Base-by-base conservation (phyloP, 1,140 invertebrate species). In the Periplaneta americana region DNA sequence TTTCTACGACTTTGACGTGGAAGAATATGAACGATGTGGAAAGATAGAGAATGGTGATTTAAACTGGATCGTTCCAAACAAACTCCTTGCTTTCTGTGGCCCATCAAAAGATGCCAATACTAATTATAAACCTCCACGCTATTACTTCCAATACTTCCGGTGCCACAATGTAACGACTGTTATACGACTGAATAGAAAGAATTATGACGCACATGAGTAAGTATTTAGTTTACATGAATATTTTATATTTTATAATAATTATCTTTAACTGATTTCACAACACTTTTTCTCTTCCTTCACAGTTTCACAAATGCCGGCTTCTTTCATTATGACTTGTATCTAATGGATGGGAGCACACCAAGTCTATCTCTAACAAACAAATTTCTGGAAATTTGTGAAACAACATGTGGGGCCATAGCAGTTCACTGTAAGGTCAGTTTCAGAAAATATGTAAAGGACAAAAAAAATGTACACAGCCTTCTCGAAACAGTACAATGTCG, bases 21-120 rank as follows among this genome's bases (percentile, higher is more conserved):
- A 97, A 75, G 97, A 99, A 88, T 99, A 99, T 89, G 96, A 99
- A 88, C 93, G 94, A 88, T 97, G 96, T 89, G 96, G 98, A 93
- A 94, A 95, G 90, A 98, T 99, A 31, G 96, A 99, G 89, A 98
- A 99, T 89, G 98, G 98, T 33, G 98, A 99, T 88, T 93, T 99
- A 78, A 99, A 99, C 91, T 99, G 98, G 98, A 98, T 99, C 85
- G 91, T 99, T 66, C 98, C 98, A 11, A 93, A 94, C 81, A 99
- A 99, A 90, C 98, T 99, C 89, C 92, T 99, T 81, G 98, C 98
- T 18, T 99, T 99, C 89, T 99, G 97, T 89, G 98, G 98, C 1
- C 98, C 98, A 22, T 82, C 78, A 33, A 31, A 9, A 37, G 32
- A n/a, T 18, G 18, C 34, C 8, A 18, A 18, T 15, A 33, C 78